A percentile compares a stretch with the other conserved stretches of the same genome.
Conservation (phyloP, 2,888 invertebrate species). For the Oegoconia quadripuncta region DNA sequence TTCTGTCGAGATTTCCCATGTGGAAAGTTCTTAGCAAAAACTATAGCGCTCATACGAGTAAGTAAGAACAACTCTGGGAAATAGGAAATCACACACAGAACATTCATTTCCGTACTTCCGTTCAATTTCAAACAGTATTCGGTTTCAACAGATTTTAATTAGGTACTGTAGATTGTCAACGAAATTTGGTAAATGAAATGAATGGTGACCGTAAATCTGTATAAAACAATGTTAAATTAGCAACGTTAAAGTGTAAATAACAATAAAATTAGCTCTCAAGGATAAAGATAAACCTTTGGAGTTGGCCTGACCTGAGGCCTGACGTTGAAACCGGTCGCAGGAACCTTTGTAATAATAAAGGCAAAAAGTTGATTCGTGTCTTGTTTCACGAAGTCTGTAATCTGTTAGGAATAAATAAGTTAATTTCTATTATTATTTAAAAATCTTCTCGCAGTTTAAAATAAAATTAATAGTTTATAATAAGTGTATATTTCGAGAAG, state of each 20-base stretch:
- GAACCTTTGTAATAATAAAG: not conserved
- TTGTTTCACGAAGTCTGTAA: not conserved
- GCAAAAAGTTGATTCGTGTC: not conserved
- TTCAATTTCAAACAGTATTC: constrained; percentile 3
- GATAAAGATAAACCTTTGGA: constrained; percentile 12
- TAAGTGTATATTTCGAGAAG: too few species aligned
- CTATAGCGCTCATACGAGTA: constrained; percentile 4
- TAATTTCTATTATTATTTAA: too few species aligned
- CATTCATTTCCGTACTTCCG: constrained; percentile 15
- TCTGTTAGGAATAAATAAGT: not conserved
- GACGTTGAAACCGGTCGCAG: not conserved
- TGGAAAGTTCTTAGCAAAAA: constrained; percentile 7
- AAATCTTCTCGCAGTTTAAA: too few species aligned
- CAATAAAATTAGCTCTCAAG: constrained; percentile 5
- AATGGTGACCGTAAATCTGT: too few species aligned
- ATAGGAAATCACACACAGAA: constrained; percentile 19
- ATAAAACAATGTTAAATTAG: not conserved
- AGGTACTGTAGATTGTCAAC: too few species aligned
- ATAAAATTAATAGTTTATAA: too few species aligned
- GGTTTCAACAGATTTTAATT: too few species aligned
- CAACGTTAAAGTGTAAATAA: constrained; percentile 5
- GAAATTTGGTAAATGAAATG: too few species aligned
- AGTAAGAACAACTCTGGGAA: constrained; percentile 7
- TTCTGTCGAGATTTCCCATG: too few species aligned
- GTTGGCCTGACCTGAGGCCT: not conserved